Percentiles rank a stretch among this genome's conserved stretches.
These are phyloP conservation scores for Forpus xanthops DNA, from an alignment of 2,797 vertebrate genomes.

Conservation along the genomic window DNA sequence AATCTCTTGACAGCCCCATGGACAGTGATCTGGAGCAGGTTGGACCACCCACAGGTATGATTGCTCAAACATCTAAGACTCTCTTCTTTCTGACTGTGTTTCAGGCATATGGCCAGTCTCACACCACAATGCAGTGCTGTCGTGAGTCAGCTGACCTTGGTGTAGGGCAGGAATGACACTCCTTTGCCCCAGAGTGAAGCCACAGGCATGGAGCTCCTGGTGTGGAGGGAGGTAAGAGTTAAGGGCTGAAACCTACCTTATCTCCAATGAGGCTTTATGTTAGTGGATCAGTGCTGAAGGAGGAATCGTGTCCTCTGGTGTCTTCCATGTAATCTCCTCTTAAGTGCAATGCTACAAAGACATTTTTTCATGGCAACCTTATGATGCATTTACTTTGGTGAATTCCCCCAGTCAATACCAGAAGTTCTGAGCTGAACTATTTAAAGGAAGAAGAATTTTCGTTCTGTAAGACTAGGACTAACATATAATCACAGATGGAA, in stretches of 20 bases:
- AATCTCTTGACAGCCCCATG: not conserved
- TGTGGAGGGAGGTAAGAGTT: not conserved
- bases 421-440: not conserved
- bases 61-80: not conserved
- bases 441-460: not conserved
- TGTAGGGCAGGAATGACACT: not conserved
- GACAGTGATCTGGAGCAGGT: not conserved
- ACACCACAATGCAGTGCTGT: fast-evolving
- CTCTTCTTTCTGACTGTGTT: not conserved
- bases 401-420: not conserved
- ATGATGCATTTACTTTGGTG: not conserved
- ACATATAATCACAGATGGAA: not conserved
- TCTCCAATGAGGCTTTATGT: not conserved
- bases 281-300: not conserved
- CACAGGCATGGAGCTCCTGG: not conserved
- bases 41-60: not conserved
- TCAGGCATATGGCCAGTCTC: not conserved
- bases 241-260: not conserved
- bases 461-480: not conserved
- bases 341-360: not conserved
- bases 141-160: not conserved
- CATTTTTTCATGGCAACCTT: not conserved
- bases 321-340: not conserved
- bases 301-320: not conserved
- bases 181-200: not conserved